These are phyloP conservation scores for Cephus spinipes DNA, from an alignment of 2,888 invertebrate genomes.

Conservation along the genomic window DNA sequence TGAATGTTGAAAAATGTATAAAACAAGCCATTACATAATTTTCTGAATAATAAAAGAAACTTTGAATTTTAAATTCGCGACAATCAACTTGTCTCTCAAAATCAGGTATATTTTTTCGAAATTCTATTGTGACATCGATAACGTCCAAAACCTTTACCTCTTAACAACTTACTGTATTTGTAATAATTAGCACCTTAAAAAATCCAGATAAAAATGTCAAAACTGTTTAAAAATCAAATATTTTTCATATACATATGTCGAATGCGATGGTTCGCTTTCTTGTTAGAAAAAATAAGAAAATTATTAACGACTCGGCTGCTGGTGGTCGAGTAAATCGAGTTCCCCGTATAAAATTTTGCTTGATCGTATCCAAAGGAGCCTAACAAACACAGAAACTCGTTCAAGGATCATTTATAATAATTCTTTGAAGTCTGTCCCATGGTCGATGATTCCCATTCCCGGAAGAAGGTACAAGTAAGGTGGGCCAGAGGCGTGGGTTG, in stretches of 20 bases:
- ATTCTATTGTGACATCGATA: too few relatives aligned
- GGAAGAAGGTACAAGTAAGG: neutral
- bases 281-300: neutral
- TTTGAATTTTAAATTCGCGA: too few relatives aligned
- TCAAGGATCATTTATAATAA: conserved; percentile 20
- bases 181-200: too few relatives aligned
- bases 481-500: neutral
- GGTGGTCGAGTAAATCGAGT: neutral
- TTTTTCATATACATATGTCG: neutral
- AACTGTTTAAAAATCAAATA: neutral
- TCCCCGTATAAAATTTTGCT: neutral
- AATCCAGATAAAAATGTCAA: too few relatives aligned
- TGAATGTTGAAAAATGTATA: too few relatives aligned
- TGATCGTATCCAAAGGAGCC: neutral
- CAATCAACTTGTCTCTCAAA: too few relatives aligned
- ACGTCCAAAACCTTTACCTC: too few relatives aligned
- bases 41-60: too few relatives aligned
- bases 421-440: conserved; percentile 14
- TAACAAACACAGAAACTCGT: conserved; percentile 2
- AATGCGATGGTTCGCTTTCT: neutral
- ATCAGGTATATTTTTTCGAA: too few relatives aligned
- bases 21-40: too few relatives aligned
- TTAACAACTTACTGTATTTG: too few relatives aligned
- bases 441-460: neutral
- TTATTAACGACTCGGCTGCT: neutral